Base-by-base conservation (phyloP, 2,113 vertebrate species). In the Oreochromis tanganicae region DNA sequence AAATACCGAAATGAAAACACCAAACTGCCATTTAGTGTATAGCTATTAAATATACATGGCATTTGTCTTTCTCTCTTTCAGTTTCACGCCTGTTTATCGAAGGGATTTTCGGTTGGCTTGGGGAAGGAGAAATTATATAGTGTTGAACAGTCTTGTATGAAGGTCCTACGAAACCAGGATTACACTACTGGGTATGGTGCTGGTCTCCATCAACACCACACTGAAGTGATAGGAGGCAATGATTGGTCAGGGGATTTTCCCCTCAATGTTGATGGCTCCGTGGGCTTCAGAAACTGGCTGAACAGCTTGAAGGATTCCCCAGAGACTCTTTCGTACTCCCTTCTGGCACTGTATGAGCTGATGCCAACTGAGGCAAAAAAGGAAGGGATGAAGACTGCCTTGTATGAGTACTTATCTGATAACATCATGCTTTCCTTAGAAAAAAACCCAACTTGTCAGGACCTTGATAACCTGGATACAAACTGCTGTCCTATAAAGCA, bases 71-170 rank as follows among this genome's bases (percentile, higher is more conserved):
- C 19, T 85, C 16, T 82, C 66, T 3, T 80, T 10, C 29, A 94
- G 93, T 85, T 83, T 2, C 55, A 88, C 56, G 10, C 63, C 63
- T 95, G 95, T 79, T 54, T 96, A 34, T 88, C 71, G 3, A 1
- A 21, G 3, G 95, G 94, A 11, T 0, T 94, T 2, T 50, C 24
- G n/a, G n/a, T n/a, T n/a, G n/a, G 85, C 4, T 57, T 93, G 19
- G 92, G 90, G 5, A 80, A 38, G 41, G 0, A 38, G 1, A 27
- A 9, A 2, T n/a, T n/a, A n/a, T n/a, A n/a, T n/a, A n/a, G n/a
- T n/a, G n/a, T n/a, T n/a, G n/a, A n/a, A n/a, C n/a, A n/a, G n/a
- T n/a, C 36, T 17, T 94, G 93, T 56, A 43, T 2, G 1, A 83
- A 55, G 1, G 16, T 91, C 29, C 32, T 87, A 9, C 8, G 91